phyloP scores from a whole-genome alignment of 1,140 invertebrate species.

The Heterodera carotae region DNA sequence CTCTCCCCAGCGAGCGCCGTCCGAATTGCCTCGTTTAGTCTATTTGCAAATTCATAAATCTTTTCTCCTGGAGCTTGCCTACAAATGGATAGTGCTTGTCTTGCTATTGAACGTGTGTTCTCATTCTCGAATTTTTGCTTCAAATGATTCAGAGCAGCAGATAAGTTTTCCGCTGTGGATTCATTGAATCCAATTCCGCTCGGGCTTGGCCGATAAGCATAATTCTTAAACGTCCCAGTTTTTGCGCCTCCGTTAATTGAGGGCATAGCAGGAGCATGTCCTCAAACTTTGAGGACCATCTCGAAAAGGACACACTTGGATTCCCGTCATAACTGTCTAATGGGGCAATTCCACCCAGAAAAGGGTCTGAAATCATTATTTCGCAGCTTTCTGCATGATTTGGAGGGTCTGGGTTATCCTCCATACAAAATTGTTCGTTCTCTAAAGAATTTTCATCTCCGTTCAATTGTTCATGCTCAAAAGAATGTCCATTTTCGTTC shows the following conservation, averaged over 20 bases:
- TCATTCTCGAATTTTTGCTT: slow-evolving; percentile 13
- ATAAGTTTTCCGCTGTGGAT: background rate
- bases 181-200: background rate
- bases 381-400: background rate
- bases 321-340: background rate
- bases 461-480: background rate
- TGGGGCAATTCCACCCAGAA: background rate
- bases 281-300: background rate
- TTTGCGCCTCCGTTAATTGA: background rate
- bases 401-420: background rate
- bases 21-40: background rate
- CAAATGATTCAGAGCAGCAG: background rate
- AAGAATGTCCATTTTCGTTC: background rate
- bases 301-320: background rate
- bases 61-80: slow-evolving; percentile 7
- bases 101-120: slow-evolving; percentile 1
- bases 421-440: background rate
- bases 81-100: slow-evolving; percentile 5
- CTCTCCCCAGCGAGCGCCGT: slow-evolving; percentile 4
- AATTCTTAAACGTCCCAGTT: background rate
- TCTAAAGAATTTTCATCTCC: background rate
- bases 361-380: background rate
- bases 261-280: background rate
- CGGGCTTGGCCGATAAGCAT: background rate
- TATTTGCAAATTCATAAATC: background rate